Base-by-base conservation (phyloP, 2,113 vertebrate species). In the Puntigrus tetrazona region DNA sequence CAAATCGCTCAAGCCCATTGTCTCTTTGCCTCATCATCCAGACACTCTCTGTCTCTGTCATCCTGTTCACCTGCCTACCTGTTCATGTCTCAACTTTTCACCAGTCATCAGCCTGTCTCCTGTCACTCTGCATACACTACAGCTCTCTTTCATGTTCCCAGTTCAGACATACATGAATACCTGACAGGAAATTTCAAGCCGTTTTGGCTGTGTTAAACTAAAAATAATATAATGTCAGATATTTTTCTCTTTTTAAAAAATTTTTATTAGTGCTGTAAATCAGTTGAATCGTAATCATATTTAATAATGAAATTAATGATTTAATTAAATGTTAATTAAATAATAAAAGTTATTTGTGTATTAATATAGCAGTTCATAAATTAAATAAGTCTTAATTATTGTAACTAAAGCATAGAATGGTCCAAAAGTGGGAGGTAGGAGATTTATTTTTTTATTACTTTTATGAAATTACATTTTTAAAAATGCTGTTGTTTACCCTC, bases 1-100 rank as follows among this genome's bases (percentile, higher is more conserved):
- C 86, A 85, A 80, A 90, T 76, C 70, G 59, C 70, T 94, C 93
- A 34, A 89, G 88, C 34, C 52, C 90, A 89, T 92, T 92, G 91
- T 91, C 55, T 75, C 52, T 83, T 41, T 73, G 25, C 27, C 70
- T 74, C 50, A 59, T 36, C 38, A 9, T 41, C 36, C 14, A 63
- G 50, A 27, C 25, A 63, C 41, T 9, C 61, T 65, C 18, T 22
- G 25, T 63, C 55, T 78, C 52, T 25, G 34, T 78, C 55, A 6
- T n/a, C 7, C 75, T 18, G 52, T 59, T 38, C 3, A 59, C 34
- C 76, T 41, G 52, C 59, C 76, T 59, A 36, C 76, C 52, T 59
- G 34, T 78, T 78, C 34, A 78, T n/a, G 50, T 65, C 70, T 82
- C 57, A 69, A 73, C 55, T 67, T 50, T 52, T 41, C 50, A 38